Evolutionary conservation across 2,113 vertebrate species (phyloP).

Genomic region (Nothocercus julius): DNA sequence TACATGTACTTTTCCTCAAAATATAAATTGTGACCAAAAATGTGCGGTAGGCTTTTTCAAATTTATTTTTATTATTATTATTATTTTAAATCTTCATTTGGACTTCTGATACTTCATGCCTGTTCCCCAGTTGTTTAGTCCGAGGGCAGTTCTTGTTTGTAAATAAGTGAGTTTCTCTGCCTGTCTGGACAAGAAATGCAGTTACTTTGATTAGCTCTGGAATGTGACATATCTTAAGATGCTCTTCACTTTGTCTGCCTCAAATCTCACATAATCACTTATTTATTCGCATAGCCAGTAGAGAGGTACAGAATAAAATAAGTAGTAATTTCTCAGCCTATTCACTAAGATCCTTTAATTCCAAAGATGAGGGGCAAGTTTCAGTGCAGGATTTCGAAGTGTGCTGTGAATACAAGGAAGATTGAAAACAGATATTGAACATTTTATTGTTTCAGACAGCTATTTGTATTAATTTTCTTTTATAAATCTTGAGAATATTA

Average conservation of each 20-base stretch:
- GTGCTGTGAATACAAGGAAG: not conserved
- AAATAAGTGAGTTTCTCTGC: not conserved
- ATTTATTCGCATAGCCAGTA: not conserved
- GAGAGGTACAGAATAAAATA: not conserved
- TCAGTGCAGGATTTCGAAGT: not conserved
- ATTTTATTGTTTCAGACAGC: not conserved
- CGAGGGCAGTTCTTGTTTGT: not conserved
- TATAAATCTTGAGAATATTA: not conserved
- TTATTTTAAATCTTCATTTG: not conserved
- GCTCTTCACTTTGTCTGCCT: not conserved
- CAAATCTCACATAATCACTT: not conserved
- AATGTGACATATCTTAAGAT: constrained; percentile 21
- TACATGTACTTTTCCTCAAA: not conserved
- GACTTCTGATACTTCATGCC: not conserved
- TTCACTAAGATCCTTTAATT: not conserved
- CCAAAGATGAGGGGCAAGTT: not conserved
- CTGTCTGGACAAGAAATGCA: constrained; percentile 21
- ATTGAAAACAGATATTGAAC: not conserved
- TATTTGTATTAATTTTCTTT: not conserved
- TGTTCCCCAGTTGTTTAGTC: not conserved
- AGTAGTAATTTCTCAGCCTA: not conserved
- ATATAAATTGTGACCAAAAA: not conserved
- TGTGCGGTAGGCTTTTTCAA: not conserved
- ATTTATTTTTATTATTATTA: too few relatives aligned
- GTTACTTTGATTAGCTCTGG: constrained; percentile 20